phyloP scores from a whole-genome alignment of 2,113 vertebrate genomes.

The Dermatemys mawii region DNA sequence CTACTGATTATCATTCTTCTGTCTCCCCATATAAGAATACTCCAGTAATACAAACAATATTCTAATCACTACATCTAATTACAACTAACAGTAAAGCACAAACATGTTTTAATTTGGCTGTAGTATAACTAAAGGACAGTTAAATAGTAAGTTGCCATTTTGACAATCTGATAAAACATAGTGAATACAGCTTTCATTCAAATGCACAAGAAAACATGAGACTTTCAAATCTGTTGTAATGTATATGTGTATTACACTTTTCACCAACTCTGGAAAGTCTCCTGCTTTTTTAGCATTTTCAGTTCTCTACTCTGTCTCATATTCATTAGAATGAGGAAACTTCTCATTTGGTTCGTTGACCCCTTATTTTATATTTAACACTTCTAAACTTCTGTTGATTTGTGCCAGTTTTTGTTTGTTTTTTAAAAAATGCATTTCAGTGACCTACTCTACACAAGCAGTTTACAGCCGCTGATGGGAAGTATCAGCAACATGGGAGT shows the following conservation, averaged over 20 bases:
- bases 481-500: background rate
- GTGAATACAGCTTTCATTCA: background rate
- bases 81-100: constrained; percentile 28
- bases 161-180: background rate
- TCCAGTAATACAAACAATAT: background rate
- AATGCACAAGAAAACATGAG: background rate
- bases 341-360: background rate
- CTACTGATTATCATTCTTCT: constrained; percentile 3
- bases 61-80: background rate
- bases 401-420: background rate
- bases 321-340: background rate
- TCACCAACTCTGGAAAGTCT: background rate
- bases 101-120: background rate
- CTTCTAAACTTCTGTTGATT: background rate
- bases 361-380: background rate
- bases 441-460: background rate
- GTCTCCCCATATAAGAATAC: background rate
- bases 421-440: background rate
- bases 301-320: background rate
- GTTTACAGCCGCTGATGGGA: background rate
- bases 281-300: constrained; percentile 1
- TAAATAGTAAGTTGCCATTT: background rate
- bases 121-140: background rate
- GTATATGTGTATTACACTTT: background rate
- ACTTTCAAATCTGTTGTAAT: background rate